Conservation (phyloP, 2,113 vertebrate species). For the Mesembrinibis cayennensis region DNA sequence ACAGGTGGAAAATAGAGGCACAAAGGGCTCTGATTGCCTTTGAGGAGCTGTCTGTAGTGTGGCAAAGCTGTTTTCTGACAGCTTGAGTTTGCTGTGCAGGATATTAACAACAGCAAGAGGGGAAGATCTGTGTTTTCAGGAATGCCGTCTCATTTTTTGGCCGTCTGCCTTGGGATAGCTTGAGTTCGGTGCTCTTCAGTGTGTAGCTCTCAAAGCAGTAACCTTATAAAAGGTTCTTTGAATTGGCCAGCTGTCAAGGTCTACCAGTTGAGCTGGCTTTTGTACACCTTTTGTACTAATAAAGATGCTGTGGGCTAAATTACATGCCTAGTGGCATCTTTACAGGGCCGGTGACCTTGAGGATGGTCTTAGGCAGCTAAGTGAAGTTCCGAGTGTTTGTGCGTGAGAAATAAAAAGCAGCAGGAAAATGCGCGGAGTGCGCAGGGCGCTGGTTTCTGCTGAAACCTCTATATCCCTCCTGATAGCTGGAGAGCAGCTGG, state of each 20-base stretch:
- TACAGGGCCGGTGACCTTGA: neutral
- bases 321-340: neutral
- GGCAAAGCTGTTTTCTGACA: neutral
- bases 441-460: neutral
- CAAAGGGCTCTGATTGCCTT: neutral
- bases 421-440: neutral
- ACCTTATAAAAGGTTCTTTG: neutral
- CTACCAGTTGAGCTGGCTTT: neutral
- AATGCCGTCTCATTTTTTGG: neutral
- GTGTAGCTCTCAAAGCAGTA: neutral
- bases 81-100: neutral
- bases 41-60: neutral
- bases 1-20: neutral
- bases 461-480: neutral
- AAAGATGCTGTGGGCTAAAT: neutral
- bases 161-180: neutral
- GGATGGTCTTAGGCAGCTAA: neutral
- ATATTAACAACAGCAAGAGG: neutral
- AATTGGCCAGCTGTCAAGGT: neutral
- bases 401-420: neutral
- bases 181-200: neutral
- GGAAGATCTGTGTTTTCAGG: neutral
- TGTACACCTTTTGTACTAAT: neutral
- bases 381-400: neutral
- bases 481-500: neutral